Conservation (phyloP, 2,888 invertebrate species). For the Dione juno region DNA sequence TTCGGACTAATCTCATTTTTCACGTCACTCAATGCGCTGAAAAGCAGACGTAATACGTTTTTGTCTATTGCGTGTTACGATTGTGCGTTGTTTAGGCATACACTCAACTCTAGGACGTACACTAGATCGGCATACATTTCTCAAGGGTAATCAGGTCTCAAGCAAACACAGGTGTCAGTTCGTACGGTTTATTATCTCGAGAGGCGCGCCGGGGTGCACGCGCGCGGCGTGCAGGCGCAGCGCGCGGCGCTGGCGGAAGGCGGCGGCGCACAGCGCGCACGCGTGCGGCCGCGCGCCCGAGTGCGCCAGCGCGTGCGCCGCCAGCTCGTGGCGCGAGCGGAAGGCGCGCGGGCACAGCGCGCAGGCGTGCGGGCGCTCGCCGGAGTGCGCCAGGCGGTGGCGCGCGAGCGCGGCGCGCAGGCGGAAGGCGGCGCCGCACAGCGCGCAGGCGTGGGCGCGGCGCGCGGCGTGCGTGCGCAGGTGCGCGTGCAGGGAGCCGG, state of each 20-base stretch:
- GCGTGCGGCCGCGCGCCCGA: slow-evolving; percentile 80
- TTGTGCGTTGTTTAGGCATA: background rate
- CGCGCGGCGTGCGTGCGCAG: slow-evolving; percentile 82
- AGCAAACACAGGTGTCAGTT: slow-evolving; percentile 11
- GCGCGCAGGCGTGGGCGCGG: slow-evolving; percentile 83
- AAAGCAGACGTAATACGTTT: slow-evolving; percentile 43
- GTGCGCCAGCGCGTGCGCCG: slow-evolving; percentile 81
- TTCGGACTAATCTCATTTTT: slow-evolving; percentile 20
- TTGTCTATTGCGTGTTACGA: background rate
- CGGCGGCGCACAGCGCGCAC: slow-evolving; percentile 81
- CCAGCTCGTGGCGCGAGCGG: slow-evolving; percentile 84
- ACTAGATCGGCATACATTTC: too few relatives aligned
- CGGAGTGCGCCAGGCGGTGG: slow-evolving; percentile 85
- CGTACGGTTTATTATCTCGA: slow-evolving; percentile 20
- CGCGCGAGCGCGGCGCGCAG: slow-evolving; percentile 82
- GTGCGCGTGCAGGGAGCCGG: slow-evolving; percentile 86
- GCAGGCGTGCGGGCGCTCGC: slow-evolving; percentile 85
- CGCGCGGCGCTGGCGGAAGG: slow-evolving; percentile 81
- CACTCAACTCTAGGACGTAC: background rate
- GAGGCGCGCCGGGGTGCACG: slow-evolving; percentile 61
- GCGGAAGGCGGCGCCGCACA: slow-evolving; percentile 85
- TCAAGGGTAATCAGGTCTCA: background rate
- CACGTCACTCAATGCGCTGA: slow-evolving; percentile 45
- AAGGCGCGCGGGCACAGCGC: slow-evolving; percentile 82
- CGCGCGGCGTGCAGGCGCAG: slow-evolving; percentile 65